Evolutionary conservation across 1,140 invertebrate genomes (phyloP), one percentile per base, ranked within the genome.

Genomic region (Pectinophora gossypiella): DNA sequence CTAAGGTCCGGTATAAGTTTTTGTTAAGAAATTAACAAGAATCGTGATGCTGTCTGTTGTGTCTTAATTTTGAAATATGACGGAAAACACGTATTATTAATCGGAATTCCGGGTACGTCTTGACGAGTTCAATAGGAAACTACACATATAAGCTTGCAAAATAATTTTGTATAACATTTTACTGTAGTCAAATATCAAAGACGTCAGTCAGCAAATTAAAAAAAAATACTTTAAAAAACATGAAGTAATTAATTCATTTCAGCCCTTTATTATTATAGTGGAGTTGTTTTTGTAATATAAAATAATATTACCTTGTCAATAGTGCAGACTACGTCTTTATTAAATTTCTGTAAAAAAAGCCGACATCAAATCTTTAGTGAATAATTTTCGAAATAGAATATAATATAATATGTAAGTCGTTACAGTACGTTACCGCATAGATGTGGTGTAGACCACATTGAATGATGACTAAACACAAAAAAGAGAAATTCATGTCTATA

Each of bases 401-500:
- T n/a, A n/a, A n/a, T n/a, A n/a, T n/a, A n/a, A n/a, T n/a, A n/a
- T n/a, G n/a, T n/a, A n/a, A n/a, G 19, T 23, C 5, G 7, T 46
- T 46, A 44, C n/a, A 22, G 21, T 23, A n/a, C 67, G n/a, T 69
- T 68, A 82, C 78, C 72, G 72, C 69, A 48, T 62, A 19, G n/a
- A 62, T 58, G 6, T 49, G n/a, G 19, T 21, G 46, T 22, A 64
- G 58, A 54, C 55, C 32, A 53, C 36, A 56, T 38, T 53, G 56
- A 59, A 22, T 45, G 36, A 71, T 62, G 57, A 74, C 50, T 59
- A 71, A 59, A 73, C 49, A 73, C 59, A 68, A 60, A 65, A 73
- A 68, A 70, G 62, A 64, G 46, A 80, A 72, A 72, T 54, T 68
- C 78, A 79, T 76, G 53, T 65, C 55, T 64, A 16, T 56, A 10